Conservation (phyloP, 2,888 invertebrate genomes). For the Chelonus formosanus region DNA sequence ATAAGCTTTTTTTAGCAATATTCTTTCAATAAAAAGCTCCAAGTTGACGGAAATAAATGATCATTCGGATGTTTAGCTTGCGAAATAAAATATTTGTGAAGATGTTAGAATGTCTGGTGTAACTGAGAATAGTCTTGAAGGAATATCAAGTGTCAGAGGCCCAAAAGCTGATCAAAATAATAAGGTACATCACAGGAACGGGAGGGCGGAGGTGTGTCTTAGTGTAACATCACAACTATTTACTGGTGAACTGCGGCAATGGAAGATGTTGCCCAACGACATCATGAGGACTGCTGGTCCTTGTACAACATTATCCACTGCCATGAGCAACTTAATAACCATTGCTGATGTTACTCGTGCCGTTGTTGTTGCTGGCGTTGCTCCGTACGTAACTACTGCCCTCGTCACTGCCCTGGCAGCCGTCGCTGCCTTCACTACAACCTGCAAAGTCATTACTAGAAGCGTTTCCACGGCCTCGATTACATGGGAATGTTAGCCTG, state of each 20-base stretch:
- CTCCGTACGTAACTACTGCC: slow-evolving; percentile 28
- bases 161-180: not conserved
- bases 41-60: no score
- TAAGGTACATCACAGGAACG: slow-evolving; percentile 2
- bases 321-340: not conserved
- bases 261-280: not conserved
- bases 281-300: slow-evolving; percentile 4
- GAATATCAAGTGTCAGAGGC: slow-evolving; percentile 6
- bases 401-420: slow-evolving; percentile 31
- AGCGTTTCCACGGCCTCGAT: slow-evolving; percentile 5
- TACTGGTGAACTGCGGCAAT: slow-evolving; percentile 6
- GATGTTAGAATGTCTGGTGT: slow-evolving; percentile 44
- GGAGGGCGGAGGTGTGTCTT: slow-evolving; percentile 5
- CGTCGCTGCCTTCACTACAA: slow-evolving; percentile 14
- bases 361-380: slow-evolving; percentile 24
- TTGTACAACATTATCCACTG: not conserved
- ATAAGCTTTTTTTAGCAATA: no score
- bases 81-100: slow-evolving; percentile 28
- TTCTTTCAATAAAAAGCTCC: no score
- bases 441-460: not conserved
- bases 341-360: slow-evolving; percentile 9
- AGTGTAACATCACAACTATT: not conserved
- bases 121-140: slow-evolving; percentile 27
- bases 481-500: not conserved
- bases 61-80: no score